A percentile compares a stretch with the other conserved stretches of the same genome.
These are phyloP conservation scores for Malurus splendens DNA, from an alignment of 2,797 vertebrate genomes.

Conservation along the genomic window DNA sequence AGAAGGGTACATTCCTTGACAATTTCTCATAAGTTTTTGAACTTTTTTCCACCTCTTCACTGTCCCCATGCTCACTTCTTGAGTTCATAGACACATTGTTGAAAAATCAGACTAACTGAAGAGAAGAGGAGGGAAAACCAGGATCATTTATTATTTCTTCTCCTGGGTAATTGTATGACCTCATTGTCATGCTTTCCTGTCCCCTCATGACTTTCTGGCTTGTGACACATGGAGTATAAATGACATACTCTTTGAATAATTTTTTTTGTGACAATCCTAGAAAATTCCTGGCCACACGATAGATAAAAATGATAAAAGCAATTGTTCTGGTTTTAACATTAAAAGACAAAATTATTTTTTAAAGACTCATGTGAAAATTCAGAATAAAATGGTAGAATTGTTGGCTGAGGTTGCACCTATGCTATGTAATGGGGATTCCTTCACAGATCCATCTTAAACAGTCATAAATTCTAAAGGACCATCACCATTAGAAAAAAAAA, in stretches of 20 bases:
- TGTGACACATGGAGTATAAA: not conserved
- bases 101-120: not conserved
- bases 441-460: not conserved
- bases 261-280: not conserved
- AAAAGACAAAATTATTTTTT: not conserved
- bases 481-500: not conserved
- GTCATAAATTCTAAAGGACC: not conserved
- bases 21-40: not conserved
- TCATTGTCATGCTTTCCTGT: slow-evolving; percentile 9
- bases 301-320: not conserved
- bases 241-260: not conserved
- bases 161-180: not conserved
- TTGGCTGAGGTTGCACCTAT: not conserved
- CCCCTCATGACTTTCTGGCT: not conserved
- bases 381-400: not conserved
- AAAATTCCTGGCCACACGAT: not conserved
- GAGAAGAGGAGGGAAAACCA: not conserved
- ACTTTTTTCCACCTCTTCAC: not conserved
- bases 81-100: not conserved
- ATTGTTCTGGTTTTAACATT: not conserved
- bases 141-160: not conserved
- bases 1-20: not conserved
- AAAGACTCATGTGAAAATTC: not conserved
- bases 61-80: not conserved
- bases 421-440: not conserved